Base-by-base conservation (phyloP, 1,140 invertebrate species). In the Sycobia sp. region DNA sequence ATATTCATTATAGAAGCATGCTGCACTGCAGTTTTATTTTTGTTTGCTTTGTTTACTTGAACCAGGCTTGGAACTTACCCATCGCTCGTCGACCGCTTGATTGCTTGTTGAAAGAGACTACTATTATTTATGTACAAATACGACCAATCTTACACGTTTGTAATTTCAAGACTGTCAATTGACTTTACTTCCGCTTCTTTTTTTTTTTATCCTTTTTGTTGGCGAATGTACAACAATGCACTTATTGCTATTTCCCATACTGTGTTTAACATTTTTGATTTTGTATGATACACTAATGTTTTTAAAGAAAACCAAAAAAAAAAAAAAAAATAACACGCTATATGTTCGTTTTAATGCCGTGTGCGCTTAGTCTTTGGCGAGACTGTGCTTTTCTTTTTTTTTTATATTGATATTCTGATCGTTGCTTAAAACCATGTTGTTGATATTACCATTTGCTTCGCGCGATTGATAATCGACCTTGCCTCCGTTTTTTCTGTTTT, bases 311-410 rank as follows among this genome's bases (percentile, higher is more conserved):
- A n/a, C n/a, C n/a, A n/a, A n/a, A n/a, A n/a, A n/a, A n/a, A n/a
- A n/a, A n/a, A n/a, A n/a, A n/a, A n/a, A n/a, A n/a, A n/a, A n/a
- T 13, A 46, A 63, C 53, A 56, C n/a, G n/a, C 44, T 14, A 38
- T 58, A 29, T 58, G 29, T 22, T 25, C 27, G 34, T 57, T 56
- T 14, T 65, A 49, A 20, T 65, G 55, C 55, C 55, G 38, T 59
- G n/a, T n/a, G 27, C 55, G 55, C 62, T 65, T 65, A 39, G 62
- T 65, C 62, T 65, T 65, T 65, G 62, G 62, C 55, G 55, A 58
- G 49, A 65, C 49, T 65, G 55, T 57, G 55, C 47, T 59, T 63
- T 50, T 61, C 49, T 7, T 32, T 32, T 7, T 32, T 32, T 32
- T 32, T 32, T 32, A 32, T 60, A 32, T 51, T 39, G n/a, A 53